Evolutionary conservation across 2,113 vertebrate genomes (phyloP).

Genomic region (Perccottus glenii): DNA sequence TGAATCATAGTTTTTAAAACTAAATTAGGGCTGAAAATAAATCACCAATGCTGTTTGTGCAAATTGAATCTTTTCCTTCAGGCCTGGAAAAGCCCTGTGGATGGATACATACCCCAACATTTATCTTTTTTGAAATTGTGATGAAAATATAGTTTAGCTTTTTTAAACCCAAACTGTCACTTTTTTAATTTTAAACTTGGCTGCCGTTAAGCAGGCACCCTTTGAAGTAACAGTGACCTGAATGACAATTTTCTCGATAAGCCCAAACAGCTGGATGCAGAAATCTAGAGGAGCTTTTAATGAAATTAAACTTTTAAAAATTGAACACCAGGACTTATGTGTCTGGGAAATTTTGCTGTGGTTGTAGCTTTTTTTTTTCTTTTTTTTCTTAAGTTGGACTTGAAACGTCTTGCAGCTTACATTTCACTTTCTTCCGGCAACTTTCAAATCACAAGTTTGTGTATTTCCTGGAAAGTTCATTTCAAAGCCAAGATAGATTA

Average conservation of each 20-base stretch:
- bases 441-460: not conserved
- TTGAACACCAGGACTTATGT: constrained; percentile 9
- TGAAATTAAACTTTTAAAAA: constrained; percentile 19
- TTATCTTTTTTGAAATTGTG: constrained; percentile 17
- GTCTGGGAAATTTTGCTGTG: constrained; percentile 32
- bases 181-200: constrained; percentile 53
- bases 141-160: constrained; percentile 11
- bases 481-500: not conserved
- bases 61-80: constrained; percentile 31
- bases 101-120: constrained; percentile 9
- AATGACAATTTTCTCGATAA: constrained; percentile 55
- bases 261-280: constrained; percentile 31
- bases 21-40: not conserved
- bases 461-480: constrained; percentile 8
- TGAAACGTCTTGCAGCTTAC: not conserved
- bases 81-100: constrained; percentile 24
- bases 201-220: constrained; percentile 19
- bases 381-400: constrained; percentile 13
- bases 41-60: constrained; percentile 11
- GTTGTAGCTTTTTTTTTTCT: constrained; percentile 8
- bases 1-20: constrained; percentile 14
- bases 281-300: constrained; percentile 9
- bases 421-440: not conserved
- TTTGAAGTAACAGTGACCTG: constrained; percentile 64
- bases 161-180: constrained; percentile 29